phyloP scores from a whole-genome alignment of 1,140 invertebrate genomes.

The Thaumatotibia leucotreta region DNA sequence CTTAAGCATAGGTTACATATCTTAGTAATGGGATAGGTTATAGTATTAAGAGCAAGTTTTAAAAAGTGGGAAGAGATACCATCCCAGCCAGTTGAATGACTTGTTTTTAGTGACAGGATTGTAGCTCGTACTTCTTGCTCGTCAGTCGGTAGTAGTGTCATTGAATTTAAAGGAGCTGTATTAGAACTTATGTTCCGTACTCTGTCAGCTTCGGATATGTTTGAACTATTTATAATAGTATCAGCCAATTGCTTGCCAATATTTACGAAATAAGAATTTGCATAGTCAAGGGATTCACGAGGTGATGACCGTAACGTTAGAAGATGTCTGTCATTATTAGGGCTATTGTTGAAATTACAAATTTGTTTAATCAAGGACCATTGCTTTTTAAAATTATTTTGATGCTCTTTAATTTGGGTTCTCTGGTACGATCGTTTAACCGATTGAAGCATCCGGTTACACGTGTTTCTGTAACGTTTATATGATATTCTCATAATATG shows the following conservation, averaged over 20 bases:
- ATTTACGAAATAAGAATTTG: not conserved
- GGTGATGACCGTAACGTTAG: not conserved
- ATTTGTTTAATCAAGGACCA: not conserved
- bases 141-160: not conserved
- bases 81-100: not conserved
- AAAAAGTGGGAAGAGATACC: not conserved
- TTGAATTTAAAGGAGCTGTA: not conserved
- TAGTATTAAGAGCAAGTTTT: not conserved
- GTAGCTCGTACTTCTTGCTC: not conserved
- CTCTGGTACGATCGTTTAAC: slow-evolving; percentile 2
- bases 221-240: not conserved
- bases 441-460: slow-evolving; percentile 6
- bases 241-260: not conserved
- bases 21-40: not conserved
- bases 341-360: not conserved
- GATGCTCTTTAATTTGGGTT: not conserved
- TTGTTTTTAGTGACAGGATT: not conserved
- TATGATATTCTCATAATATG: not conserved
- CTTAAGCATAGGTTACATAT: slow-evolving; percentile 2
- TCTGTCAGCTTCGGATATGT: not conserved
- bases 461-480: slow-evolving; percentile 15
- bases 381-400: not conserved
- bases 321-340: not conserved
- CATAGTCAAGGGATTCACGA: not conserved
- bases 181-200: not conserved